These are phyloP conservation scores for Camelus bactrianus DNA, from an alignment of 2,113 vertebrate species.

Conservation along the genomic window DNA sequence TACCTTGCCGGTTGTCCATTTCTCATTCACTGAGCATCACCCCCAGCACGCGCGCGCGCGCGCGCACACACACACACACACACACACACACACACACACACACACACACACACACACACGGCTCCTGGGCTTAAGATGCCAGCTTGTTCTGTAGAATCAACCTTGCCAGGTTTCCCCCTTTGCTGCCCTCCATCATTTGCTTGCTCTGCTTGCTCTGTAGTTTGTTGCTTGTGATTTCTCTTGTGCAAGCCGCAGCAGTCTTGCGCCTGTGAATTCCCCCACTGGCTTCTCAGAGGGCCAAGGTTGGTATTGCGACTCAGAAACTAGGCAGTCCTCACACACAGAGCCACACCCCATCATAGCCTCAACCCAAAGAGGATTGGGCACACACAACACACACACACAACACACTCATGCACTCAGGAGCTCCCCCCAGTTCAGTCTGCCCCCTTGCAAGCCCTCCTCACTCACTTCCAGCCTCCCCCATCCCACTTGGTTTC, in stretches of 20 bases:
- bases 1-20: neutral
- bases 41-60: neutral
- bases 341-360: neutral
- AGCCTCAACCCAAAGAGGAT: neutral
- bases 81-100: neutral
- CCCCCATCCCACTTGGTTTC: neutral
- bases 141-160: neutral
- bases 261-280: neutral
- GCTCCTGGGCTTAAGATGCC: neutral
- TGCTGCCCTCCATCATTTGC: neutral
- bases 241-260: neutral
- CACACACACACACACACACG: neutral
- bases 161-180: neutral
- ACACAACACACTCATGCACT: neutral
- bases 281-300: neutral
- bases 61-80: neutral
- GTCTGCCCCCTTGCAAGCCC: neutral
- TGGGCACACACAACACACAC: neutral
- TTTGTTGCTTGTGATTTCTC: neutral
- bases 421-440: neutral
- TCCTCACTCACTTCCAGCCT: neutral
- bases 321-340: neutral
- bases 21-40: neutral
- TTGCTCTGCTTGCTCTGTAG: neutral
- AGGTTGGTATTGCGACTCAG: neutral